Percentiles rank a stretch among this genome's conserved stretches.
Conservation (phyloP, 2,113 vertebrate genomes). For the Illadopsis cleaveri region DNA sequence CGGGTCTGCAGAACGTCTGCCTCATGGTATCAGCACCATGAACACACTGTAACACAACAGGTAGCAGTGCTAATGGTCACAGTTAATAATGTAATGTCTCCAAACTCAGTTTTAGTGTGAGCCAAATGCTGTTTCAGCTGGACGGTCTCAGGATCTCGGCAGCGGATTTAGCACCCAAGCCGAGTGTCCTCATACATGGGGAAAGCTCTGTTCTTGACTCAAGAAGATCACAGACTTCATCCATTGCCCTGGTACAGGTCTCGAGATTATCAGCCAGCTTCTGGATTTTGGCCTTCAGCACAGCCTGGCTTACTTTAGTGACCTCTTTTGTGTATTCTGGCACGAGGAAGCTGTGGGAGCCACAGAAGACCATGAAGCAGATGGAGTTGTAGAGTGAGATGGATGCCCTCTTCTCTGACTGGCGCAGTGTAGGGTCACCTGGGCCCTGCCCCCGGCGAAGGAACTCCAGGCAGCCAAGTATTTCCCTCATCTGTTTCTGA, state of each 20-base stretch:
- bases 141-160: not conserved
- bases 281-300: slow-evolving; percentile 78
- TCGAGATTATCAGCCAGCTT: slow-evolving; percentile 76
- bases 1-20: fast-evolving
- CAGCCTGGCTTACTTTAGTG: slow-evolving; percentile 72
- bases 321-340: slow-evolving; percentile 70
- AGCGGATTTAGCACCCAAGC: not conserved
- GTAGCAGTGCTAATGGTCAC: not conserved
- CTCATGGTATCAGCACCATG: not conserved
- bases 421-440: slow-evolving; percentile 56
- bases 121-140: slow-evolving; percentile 40
- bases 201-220: slow-evolving; percentile 58
- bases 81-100: not conserved
- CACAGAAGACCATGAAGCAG: slow-evolving; percentile 73
- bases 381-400: slow-evolving; percentile 69
- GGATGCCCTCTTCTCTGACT: slow-evolving; percentile 70
- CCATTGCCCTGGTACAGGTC: slow-evolving; percentile 72
- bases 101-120: not conserved
- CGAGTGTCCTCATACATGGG: not conserved
- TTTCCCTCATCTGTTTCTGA: slow-evolving; percentile 77
- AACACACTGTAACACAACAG: not conserved
- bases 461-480: slow-evolving; percentile 73
- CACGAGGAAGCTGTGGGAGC: slow-evolving; percentile 72
- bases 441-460: slow-evolving; percentile 63
- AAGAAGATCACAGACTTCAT: slow-evolving; percentile 74